Percentiles rank a stretch among this genome's conserved stretches.
Evolutionary conservation across 2,888 invertebrate species (phyloP).

Genomic region (Drosophila nigritarsus): DNA sequence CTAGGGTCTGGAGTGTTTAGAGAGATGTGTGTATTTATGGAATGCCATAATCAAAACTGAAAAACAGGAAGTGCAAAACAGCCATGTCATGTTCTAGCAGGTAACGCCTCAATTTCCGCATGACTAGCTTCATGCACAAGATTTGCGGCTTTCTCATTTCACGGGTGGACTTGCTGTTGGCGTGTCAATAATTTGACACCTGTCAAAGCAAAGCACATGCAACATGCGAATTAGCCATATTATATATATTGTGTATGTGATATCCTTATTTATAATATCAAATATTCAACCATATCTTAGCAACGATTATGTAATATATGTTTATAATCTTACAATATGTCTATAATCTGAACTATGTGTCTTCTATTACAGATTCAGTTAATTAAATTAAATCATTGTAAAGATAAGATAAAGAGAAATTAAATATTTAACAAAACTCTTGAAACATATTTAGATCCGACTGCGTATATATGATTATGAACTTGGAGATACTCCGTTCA

Average conservation of each 20-base stretch:
- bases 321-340: background rate
- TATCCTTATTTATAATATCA: background rate
- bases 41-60: background rate
- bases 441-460: background rate
- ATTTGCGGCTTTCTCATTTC: conserved; percentile 5
- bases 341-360: background rate
- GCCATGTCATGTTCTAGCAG: conserved; percentile 2
- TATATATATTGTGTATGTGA: background rate
- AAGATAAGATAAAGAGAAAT: background rate
- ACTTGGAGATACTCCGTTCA: background rate
- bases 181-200: conserved; percentile 1
- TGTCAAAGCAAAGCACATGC: background rate
- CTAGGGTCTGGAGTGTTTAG: background rate
- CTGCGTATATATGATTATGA: background rate
- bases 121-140: conserved; percentile 20
- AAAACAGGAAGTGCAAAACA: conserved; percentile 9
- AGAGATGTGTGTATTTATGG: background rate
- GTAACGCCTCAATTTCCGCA: conserved; percentile 27
- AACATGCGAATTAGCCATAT: background rate
- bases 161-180: background rate
- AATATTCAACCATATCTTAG: background rate
- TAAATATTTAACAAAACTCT: background rate
- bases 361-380: too few relatives aligned
- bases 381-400: too few relatives aligned
- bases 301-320: background rate